Evolutionary conservation across 2,113 vertebrate genomes (phyloP).

Genomic region (Elaphurus davidianus): DNA sequence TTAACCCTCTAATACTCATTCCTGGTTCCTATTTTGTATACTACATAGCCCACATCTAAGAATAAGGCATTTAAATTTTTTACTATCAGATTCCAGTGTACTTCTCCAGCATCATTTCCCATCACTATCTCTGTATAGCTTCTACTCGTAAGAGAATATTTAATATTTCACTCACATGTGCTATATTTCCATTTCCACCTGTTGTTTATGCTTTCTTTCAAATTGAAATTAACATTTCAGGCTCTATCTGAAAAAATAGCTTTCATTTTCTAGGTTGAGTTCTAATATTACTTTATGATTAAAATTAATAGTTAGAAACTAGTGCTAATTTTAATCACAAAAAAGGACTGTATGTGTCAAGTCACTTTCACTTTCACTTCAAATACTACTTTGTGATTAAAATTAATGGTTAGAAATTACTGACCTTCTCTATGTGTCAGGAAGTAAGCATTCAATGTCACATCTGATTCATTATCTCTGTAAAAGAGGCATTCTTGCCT

Average conservation of each 20-base stretch:
- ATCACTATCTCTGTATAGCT: background rate
- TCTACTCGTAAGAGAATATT: background rate
- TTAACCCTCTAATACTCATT: background rate
- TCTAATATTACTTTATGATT: background rate
- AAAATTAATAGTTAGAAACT: background rate
- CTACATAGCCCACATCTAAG: background rate
- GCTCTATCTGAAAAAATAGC: background rate
- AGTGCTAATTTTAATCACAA: background rate
- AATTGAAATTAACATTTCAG: background rate
- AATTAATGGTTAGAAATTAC: background rate
- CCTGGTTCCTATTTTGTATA: background rate
- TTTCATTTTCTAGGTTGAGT: background rate
- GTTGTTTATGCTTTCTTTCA: background rate
- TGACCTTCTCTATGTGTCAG: background rate
- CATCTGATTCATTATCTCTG: background rate
- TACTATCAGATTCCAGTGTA: background rate
- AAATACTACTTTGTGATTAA: background rate
- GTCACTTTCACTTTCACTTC: background rate
- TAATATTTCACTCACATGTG: background rate
- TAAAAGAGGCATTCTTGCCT: background rate
- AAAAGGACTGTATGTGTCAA: background rate
- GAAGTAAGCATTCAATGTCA: background rate
- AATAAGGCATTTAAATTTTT: background rate
- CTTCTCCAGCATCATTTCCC: background rate
- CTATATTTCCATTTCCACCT: background rate